Evolutionary conservation across 2,888 invertebrate species (phyloP), one percentile per base, ranked within the genome.

Genomic region (Digitonthophagus gazella): DNA sequence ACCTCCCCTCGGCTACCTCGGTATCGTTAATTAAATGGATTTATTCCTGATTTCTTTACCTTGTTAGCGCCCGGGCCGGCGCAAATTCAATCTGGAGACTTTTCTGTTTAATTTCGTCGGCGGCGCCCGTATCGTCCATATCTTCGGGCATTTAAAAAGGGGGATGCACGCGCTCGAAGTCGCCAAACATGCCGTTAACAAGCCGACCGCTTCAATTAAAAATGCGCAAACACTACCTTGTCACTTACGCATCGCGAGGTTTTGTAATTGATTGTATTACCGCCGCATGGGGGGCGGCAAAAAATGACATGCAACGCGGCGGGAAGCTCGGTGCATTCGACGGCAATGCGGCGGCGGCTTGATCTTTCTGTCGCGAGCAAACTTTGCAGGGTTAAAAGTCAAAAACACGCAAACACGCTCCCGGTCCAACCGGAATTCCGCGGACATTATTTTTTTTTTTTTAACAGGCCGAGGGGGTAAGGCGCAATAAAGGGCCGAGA

Each of bases 401-500:
- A 44, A 44, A 44, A 44, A 44, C 28, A 44, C 28, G 28, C n/a
- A n/a, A n/a, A n/a, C n/a, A n/a, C n/a, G n/a, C n/a, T n/a, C n/a
- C n/a, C n/a, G n/a, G n/a, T n/a, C n/a, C n/a, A n/a, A n/a, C n/a
- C n/a, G n/a, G n/a, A n/a, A n/a, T n/a, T n/a, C 28, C 28, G 28
- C 3, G 8, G 8, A 44, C 28, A 44, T 44, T 44, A 44, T 44
- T 44, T 44, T 44, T 44, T 44, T 44, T 44, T 44, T 22, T 22
- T 22, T 22, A 22, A 22, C 22, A 22, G 28, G 6, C 28, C 28
- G 28, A 44, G 28, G n/a, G 2, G 61, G 61, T 18, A 61, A 61
- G 19, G n/a, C 20, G 61, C 20, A 61, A 61, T 61, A 61, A 61
- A 61, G 20, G 61, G 19, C n/a, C 20, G 20, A n/a, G 61, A 61